Evolutionary conservation across 2,888 invertebrate species (phyloP), one percentile per base, ranked within the genome.

Genomic region (Marronus borbonicus): DNA sequence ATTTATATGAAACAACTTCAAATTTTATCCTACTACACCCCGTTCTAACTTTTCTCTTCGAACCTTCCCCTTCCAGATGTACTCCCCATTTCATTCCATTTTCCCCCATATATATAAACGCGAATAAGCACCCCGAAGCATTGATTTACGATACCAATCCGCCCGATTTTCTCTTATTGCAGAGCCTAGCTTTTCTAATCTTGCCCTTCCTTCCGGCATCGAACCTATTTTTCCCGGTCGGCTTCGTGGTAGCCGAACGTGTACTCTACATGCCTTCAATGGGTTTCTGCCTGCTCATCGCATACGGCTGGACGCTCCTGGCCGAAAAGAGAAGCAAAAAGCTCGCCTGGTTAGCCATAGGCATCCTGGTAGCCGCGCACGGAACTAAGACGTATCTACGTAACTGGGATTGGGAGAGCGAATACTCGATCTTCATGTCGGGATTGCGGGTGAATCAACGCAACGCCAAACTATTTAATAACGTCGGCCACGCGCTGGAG

Each of bases 211-310:
- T 98, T 81, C 98, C 98, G 76, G 98, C 98, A 0, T 98, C 98
- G 74, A 98, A 98, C 91, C 91, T 98, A 69, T 98, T 98, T 90
- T 98, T 98, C 90, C 97, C 98, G 0, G 98, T 98, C 74, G 98
- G 98, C 1, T 98, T 98, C 89, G 98, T 98, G 80, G 95, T 98
- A 44, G 98, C 98, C 1, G 98, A 98, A 89, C 91, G 98, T 82
- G 95, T 98, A 65, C 92, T 98, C 3, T 98, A 98, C 89, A 97
- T 97, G 91, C 98, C 98, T 0, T 98, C 98, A 14, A 98, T 98
- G 97, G 98, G 98, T 74, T 98, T 96, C 91, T 98, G 98, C 86
- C 92, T 98, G 88, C 90, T 98, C 28, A 92, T 98, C 2, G 97
- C 96, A 2, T 96, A 96, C 85, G 97, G 97, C 50, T 97, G 93